phyloP scores from a whole-genome alignment of 2,888 invertebrate genomes.

The Ectropis crepuscularia region DNA sequence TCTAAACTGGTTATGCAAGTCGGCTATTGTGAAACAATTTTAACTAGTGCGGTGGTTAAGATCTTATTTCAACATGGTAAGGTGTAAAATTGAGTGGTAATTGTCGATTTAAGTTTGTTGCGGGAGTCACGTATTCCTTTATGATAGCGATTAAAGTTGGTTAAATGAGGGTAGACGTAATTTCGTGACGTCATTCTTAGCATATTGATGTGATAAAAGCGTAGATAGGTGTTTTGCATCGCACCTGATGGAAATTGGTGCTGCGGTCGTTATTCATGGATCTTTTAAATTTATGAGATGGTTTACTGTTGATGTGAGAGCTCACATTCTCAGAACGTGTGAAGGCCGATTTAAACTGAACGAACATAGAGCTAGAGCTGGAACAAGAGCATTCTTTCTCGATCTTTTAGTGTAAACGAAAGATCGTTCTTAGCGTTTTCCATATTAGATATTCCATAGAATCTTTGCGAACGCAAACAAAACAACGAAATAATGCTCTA shows the following conservation, averaged over 20 bases:
- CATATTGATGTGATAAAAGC: slow-evolving; percentile 50
- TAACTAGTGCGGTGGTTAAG: slow-evolving; percentile 37
- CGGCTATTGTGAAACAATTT: slow-evolving; percentile 46
- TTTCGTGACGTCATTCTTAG: slow-evolving; percentile 57
- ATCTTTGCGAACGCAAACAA: no score
- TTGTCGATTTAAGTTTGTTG: slow-evolving; percentile 43
- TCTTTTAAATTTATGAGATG: neutral
- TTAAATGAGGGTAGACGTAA: slow-evolving; percentile 59
- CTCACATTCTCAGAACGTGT: no score
- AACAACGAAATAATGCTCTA: no score
- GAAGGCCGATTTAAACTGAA: no score
- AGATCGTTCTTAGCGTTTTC: no score
- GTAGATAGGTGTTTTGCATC: slow-evolving; percentile 26
- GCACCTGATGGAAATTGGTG: slow-evolving; percentile 29
- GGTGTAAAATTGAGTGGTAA: slow-evolving; percentile 44
- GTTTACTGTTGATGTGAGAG: neutral
- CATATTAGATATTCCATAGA: no score
- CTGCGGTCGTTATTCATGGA: slow-evolving; percentile 5
- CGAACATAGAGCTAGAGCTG: no score
- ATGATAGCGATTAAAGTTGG: slow-evolving; percentile 59
- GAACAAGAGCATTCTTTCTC: no score
- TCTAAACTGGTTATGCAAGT: slow-evolving; percentile 46
- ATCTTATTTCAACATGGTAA: slow-evolving; percentile 41
- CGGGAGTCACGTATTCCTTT: slow-evolving; percentile 56
- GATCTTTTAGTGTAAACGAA: no score